A percentile compares a stretch with the other conserved stretches of the same genome.
phyloP scores from a whole-genome alignment of 92 coral and sea anemone species.

The Galaxea fascicularis region DNA sequence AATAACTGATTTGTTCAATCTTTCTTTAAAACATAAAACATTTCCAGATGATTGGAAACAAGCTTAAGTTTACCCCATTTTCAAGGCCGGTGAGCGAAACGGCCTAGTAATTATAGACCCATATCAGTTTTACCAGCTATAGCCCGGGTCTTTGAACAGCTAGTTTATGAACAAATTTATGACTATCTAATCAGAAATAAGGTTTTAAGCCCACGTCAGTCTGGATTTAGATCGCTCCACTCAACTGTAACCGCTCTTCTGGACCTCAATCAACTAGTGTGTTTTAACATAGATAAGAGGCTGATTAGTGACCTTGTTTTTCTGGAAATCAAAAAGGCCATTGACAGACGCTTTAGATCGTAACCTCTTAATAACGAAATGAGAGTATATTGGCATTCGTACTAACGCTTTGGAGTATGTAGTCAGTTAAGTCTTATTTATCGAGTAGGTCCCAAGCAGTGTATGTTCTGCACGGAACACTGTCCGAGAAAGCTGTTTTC shows the following conservation, averaged over 20 bases:
- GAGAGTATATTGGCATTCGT: too few species aligned
- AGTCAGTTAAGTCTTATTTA: background rate
- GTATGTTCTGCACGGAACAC: background rate
- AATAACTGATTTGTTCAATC: conserved; percentile 26
- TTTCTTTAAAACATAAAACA: background rate
- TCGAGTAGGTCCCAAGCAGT: background rate
- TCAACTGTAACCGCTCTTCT: too few species aligned
- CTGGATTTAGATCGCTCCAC: conserved; percentile 37
- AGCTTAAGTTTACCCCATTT: conserved; percentile 38
- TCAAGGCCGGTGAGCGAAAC: conserved; percentile 34
- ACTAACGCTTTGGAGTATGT: too few species aligned
- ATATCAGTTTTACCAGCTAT: conserved; percentile 32
- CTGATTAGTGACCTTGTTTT: too few species aligned
- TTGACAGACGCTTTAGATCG: too few species aligned
- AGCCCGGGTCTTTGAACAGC: background rate
- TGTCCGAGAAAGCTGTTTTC: too few species aligned
- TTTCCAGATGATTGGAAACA: conserved; percentile 41
- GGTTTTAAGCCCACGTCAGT: conserved; percentile 11
- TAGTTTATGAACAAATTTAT: conserved; percentile 12
- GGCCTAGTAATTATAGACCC: conserved; percentile 38
- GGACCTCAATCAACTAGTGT: conserved; percentile 28
- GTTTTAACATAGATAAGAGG: conserved; percentile 23
- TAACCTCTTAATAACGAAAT: too few species aligned
- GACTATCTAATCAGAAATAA: background rate
- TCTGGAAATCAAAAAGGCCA: too few species aligned